A percentile compares a stretch with the other conserved stretches of the same genome.
phyloP scores from a whole-genome alignment of 2,797 vertebrate genomes.

The Orientallactaga sibirica region DNA sequence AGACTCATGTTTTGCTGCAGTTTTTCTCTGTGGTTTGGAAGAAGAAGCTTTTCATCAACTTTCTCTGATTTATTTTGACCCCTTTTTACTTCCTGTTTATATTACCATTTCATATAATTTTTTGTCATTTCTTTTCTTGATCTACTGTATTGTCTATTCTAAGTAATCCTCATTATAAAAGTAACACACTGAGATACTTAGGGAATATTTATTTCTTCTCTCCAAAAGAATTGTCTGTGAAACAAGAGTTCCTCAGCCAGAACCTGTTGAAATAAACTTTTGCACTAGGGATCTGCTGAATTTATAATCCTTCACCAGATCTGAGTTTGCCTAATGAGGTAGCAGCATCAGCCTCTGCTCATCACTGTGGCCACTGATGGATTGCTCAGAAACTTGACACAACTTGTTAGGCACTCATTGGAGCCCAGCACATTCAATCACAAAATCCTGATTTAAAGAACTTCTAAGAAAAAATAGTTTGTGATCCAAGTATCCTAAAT shows the following conservation, averaged over 20 bases:
- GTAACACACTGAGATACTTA: background rate
- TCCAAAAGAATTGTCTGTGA: slow-evolving; percentile 27
- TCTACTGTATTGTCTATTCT: slow-evolving; percentile 20
- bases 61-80: background rate
- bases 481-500: background rate
- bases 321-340: background rate
- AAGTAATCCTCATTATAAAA: slow-evolving; percentile 41
- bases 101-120: background rate
- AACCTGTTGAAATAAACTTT: slow-evolving; percentile 33
- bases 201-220: background rate
- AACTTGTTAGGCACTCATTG: background rate
- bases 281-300: background rate
- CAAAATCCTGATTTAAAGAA: slow-evolving; percentile 47
- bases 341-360: background rate
- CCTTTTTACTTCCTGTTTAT: background rate
- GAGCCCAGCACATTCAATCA: background rate
- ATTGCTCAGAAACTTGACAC: background rate
- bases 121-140: slow-evolving; percentile 1
- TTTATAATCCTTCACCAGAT: background rate
- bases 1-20: background rate
- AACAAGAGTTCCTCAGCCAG: slow-evolving; percentile 28
- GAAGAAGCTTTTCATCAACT: background rate
- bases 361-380: background rate
- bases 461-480: background rate
- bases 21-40: background rate